Evolutionary conservation across 2,888 invertebrate genomes (phyloP).

Genomic region (Melinaea marsaeus): DNA sequence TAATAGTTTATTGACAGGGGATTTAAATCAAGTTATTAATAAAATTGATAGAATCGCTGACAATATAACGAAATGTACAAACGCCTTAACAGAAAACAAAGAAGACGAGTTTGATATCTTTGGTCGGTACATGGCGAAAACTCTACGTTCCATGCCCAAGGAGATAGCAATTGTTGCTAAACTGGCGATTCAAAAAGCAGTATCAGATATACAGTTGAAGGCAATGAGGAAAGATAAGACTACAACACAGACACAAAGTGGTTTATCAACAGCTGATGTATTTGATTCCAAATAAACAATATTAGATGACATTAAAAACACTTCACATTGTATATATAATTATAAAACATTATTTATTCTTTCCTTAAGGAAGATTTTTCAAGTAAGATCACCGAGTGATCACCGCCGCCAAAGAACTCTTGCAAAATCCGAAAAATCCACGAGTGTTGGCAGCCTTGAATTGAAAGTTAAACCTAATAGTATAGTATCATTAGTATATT

Average conservation of each 20-base stretch:
- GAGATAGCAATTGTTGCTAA: not conserved
- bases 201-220: constrained; percentile 3
- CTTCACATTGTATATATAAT: no score
- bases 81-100: not conserved
- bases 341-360: no score
- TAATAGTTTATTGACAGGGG: no score
- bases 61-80: not conserved
- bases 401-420: no score
- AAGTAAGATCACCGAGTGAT: no score
- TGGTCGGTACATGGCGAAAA: not conserved
- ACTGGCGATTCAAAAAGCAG: constrained; percentile 1
- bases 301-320: no score
- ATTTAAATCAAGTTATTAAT: not conserved
- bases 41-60: constrained; percentile 1
- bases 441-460: no score
- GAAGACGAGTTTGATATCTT: constrained; percentile 5
- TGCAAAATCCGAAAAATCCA: no score
- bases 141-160: not conserved
- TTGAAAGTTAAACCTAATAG: no score
- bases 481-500: no score
- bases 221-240: not conserved
- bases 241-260: not conserved
- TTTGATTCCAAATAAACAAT: no score
- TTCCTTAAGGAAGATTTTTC: no score
- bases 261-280: not conserved